Conservation (phyloP, 2,113 vertebrate species). For the Morone saxatilis region DNA sequence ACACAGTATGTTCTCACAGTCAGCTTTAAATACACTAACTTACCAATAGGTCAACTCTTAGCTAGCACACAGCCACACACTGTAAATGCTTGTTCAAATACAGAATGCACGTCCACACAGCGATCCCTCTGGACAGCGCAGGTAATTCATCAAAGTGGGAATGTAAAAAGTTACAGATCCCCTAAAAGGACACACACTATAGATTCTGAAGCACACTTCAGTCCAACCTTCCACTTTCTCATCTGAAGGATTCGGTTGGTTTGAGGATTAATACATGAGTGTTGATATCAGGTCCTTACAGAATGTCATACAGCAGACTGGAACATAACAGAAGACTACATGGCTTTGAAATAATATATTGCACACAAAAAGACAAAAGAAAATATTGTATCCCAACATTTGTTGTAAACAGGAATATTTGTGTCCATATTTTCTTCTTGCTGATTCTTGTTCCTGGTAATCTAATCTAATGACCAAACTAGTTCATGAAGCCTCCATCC, state of each 20-base stretch:
- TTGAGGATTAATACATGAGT: not conserved
- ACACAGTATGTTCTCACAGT: not conserved
- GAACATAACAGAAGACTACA: slow-evolving; percentile 14
- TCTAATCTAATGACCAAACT: not conserved
- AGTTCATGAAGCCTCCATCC: no score
- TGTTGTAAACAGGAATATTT: slow-evolving; percentile 32
- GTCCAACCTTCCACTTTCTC: not conserved
- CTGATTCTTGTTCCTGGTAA: not conserved
- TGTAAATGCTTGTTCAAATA: not conserved
- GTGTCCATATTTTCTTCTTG: slow-evolving; percentile 38
- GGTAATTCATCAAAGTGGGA: not conserved
- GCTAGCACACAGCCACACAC: not conserved
- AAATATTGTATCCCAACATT: not conserved
- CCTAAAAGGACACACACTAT: slow-evolving; percentile 1
- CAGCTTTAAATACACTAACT: not conserved
- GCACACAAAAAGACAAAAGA: slow-evolving; percentile 22
- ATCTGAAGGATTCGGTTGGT: not conserved
- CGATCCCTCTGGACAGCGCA: not conserved
- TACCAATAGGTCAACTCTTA: not conserved
- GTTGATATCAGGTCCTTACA: not conserved
- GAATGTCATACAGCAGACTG: not conserved
- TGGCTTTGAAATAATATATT: slow-evolving; percentile 39
- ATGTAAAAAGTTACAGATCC: not conserved
- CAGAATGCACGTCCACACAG: not conserved
- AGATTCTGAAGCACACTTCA: not conserved